Conservation (phyloP, 2,888 invertebrate species). For the Mesorhabditis sp. region DNA sequence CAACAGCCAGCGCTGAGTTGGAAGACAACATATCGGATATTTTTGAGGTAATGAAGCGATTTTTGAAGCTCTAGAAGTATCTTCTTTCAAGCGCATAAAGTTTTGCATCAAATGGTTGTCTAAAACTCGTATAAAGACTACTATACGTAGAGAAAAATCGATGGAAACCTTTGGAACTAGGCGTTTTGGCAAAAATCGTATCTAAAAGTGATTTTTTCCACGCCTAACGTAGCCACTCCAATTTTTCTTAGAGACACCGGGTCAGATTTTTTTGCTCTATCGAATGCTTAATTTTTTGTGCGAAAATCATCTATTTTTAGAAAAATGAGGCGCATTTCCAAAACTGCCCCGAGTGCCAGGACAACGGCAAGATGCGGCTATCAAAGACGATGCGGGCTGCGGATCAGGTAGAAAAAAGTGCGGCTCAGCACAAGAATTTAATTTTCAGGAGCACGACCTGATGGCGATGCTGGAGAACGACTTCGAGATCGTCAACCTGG, state of each 20-base stretch:
- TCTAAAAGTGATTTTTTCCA: too few relatives aligned
- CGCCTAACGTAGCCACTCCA: too few relatives aligned
- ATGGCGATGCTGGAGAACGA: too few relatives aligned
- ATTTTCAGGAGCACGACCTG: too few relatives aligned
- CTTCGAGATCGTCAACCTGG: too few relatives aligned
- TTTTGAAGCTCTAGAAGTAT: background rate
- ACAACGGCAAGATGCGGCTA: background rate
- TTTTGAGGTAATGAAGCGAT: background rate
- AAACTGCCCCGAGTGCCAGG: background rate
- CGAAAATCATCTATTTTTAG: too few relatives aligned
- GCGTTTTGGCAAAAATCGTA: too few relatives aligned
- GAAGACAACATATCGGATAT: background rate
- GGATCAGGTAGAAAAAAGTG: background rate
- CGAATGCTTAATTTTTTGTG: too few relatives aligned
- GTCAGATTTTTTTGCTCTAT: too few relatives aligned
- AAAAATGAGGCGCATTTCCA: background rate
- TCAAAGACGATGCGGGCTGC: background rate
- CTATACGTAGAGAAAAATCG: background rate
- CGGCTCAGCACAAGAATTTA: too few relatives aligned
- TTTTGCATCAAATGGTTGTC: background rate
- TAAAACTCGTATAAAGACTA: background rate
- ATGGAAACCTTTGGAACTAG: background rate
- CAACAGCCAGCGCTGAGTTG: background rate
- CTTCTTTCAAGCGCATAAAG: background rate
- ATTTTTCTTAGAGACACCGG: too few relatives aligned